phyloP scores from a whole-genome alignment of 2,797 vertebrate genomes.

The Chaetophractus vellerosus region DNA sequence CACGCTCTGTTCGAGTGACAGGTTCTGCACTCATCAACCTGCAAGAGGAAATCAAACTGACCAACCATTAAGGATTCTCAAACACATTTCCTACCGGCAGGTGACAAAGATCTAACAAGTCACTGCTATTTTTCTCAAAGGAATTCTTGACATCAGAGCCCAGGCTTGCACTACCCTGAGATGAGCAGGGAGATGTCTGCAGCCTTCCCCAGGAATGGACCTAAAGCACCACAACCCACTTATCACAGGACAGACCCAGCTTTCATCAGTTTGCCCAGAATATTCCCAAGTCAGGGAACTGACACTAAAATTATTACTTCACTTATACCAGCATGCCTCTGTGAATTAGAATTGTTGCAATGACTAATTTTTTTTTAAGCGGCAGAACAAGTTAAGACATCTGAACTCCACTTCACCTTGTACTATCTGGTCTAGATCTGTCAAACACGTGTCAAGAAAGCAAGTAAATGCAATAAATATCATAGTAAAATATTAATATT shows the following conservation, averaged over 20 bases:
- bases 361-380: not conserved
- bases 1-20: not conserved
- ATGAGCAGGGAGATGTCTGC: not conserved
- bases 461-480: not conserved
- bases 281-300: not conserved
- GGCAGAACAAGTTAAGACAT: not conserved
- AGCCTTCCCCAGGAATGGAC: not conserved
- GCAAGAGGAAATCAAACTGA: constrained; percentile 44
- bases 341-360: not conserved
- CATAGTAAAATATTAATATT: constrained; percentile 24
- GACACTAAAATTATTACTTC: constrained; percentile 3
- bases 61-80: not conserved
- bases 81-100: not conserved
- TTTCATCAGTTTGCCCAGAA: not conserved
- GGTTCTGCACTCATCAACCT: not conserved
- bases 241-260: not conserved
- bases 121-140: not conserved
- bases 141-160: not conserved
- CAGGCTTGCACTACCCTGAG: not conserved
- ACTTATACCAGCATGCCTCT: not conserved
- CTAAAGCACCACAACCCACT: not conserved
- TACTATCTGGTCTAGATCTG: not conserved
- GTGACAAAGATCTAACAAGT: not conserved
- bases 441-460: constrained; percentile 26
- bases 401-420: not conserved